Percentiles rank a stretch among this genome's conserved stretches.
Conservation (phyloP, 2,113 vertebrate species). For the Poecile atricapillus region DNA sequence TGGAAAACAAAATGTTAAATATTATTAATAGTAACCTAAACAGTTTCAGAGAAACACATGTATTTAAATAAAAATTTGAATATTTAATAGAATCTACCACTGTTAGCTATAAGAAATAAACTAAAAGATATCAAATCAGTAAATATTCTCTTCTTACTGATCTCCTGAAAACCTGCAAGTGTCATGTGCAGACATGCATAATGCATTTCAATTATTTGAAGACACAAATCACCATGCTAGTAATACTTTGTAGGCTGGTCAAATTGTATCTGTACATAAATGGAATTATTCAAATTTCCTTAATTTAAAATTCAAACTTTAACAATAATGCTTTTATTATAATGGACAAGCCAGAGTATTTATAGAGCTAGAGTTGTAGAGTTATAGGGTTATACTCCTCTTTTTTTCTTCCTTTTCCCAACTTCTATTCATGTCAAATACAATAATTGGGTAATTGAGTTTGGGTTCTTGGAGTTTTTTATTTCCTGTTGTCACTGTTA, state of each 20-base stretch:
- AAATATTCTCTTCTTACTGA: not conserved
- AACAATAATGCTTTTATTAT: not conserved
- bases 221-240: not conserved
- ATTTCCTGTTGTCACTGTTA: not conserved
- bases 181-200: rapidly evolving
- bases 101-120: not conserved
- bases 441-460: not conserved
- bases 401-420: not conserved
- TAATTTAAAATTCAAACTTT: not conserved
- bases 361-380: not conserved
- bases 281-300: not conserved
- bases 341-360: not conserved
- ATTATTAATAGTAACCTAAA: not conserved
- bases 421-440: not conserved
- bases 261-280: not conserved
- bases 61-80: not conserved
- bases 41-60: not conserved
- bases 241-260: not conserved
- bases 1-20: not conserved
- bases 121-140: not conserved
- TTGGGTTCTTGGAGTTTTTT: not conserved
- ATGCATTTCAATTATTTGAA: not conserved
- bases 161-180: not conserved
- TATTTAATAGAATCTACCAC: not conserved
- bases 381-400: too few relatives aligned